phyloP scores from a whole-genome alignment of 2,113 vertebrate species.

The Siphamia tubifer region DNA sequence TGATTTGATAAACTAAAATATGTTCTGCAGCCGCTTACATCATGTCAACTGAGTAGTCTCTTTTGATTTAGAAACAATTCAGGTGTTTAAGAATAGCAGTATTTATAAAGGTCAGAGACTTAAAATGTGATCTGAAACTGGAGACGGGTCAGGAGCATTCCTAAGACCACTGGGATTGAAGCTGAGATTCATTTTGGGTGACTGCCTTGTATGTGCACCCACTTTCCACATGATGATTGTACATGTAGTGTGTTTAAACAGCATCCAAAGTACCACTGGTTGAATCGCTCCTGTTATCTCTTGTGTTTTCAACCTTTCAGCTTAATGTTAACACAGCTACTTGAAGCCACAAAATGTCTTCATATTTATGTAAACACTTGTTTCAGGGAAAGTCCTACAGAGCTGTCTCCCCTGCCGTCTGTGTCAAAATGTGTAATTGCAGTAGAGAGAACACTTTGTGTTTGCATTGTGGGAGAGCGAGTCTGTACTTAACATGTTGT shows the following conservation, averaged over 20 bases:
- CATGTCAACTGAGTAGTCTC: not conserved
- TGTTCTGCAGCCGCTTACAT: not conserved
- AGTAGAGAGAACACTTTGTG: slow-evolving; percentile 60
- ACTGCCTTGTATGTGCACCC: not conserved
- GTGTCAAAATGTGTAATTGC: slow-evolving; percentile 58
- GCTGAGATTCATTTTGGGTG: slow-evolving; percentile 15
- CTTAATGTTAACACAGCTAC: slow-evolving; percentile 23
- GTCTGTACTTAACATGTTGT: slow-evolving; percentile 74
- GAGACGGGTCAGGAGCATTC: slow-evolving; percentile 36
- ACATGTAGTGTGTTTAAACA: too few relatives aligned
- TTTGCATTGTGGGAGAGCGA: slow-evolving; percentile 67
- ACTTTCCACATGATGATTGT: not conserved
- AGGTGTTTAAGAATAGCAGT: slow-evolving; percentile 46
- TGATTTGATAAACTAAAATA: not conserved
- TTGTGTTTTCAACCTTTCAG: not conserved
- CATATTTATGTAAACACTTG: not conserved
- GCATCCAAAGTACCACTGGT: too few relatives aligned
- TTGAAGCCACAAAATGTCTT: slow-evolving; percentile 20
- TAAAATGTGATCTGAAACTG: slow-evolving; percentile 47
- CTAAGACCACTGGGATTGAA: slow-evolving; percentile 17
- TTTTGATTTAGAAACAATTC: slow-evolving; percentile 39
- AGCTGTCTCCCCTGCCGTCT: slow-evolving; percentile 43
- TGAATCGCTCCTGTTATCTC: too few relatives aligned
- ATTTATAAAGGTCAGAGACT: slow-evolving; percentile 43
- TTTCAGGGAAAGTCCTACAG: slow-evolving; percentile 44